phyloP scores from a whole-genome alignment of 2,113 vertebrate species.

The Electrona antarctica region DNA sequence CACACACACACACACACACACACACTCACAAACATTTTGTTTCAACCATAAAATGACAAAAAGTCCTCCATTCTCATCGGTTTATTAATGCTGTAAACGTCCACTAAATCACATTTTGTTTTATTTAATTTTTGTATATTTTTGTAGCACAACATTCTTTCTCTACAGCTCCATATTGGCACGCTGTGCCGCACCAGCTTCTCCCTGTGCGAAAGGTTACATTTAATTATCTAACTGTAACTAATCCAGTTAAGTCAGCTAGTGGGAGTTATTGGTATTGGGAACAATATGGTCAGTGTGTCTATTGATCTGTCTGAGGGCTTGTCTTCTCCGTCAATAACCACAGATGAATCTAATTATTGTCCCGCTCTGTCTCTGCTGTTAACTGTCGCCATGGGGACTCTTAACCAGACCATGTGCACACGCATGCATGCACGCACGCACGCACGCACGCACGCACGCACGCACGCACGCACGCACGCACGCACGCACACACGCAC shows the following conservation, averaged over 20 bases:
- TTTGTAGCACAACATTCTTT: no score
- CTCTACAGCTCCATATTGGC: not conserved
- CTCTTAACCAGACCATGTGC: constrained; percentile 47
- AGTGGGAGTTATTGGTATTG: constrained; percentile 70
- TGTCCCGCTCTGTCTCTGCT: constrained; percentile 61
- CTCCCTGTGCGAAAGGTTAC: constrained; percentile 36
- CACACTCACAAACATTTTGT: no score
- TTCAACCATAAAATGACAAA: no score
- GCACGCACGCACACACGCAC: constrained; percentile 9
- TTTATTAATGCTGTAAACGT: no score
- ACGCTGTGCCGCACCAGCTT: not conserved
- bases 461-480: not conserved
- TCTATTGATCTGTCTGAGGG: constrained; percentile 66
- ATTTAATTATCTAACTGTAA: constrained; percentile 73
- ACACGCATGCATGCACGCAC: constrained; percentile 5
- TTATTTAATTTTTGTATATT: no score
- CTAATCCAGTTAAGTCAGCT: constrained; percentile 65
- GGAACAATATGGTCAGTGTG: constrained; percentile 71
- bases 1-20: no score
- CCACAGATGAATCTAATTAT: constrained; percentile 78
- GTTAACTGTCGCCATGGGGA: constrained; percentile 76
- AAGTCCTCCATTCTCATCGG: no score
- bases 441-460: constrained; percentile 3
- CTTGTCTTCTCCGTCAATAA: constrained; percentile 70
- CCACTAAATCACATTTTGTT: no score